These are phyloP conservation scores for Amphiprion percula DNA, from an alignment of 2,113 vertebrate species.

Conservation along the genomic window DNA sequence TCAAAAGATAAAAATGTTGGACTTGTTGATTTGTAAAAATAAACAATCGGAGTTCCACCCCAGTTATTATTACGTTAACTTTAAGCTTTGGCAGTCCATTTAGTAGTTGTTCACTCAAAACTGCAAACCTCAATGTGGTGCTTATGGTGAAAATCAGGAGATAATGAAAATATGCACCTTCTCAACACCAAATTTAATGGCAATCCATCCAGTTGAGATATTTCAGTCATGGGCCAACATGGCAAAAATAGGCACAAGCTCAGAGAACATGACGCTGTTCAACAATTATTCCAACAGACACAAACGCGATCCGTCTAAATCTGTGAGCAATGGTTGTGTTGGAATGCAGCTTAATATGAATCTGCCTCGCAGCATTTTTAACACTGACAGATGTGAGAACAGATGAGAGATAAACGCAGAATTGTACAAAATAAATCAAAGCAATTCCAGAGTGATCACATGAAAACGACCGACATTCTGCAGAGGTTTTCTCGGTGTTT, in stretches of 20 bases:
- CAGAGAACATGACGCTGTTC: slow-evolving; percentile 1
- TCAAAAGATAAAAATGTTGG: too few species aligned
- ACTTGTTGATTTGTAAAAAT: too few species aligned
- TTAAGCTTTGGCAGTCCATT: too few species aligned
- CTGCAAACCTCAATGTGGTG: too few species aligned
- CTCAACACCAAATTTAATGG: too few species aligned
- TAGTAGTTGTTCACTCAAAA: too few species aligned
- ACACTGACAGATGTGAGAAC: background rate
- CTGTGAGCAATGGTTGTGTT: too few species aligned
- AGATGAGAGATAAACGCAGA: background rate
- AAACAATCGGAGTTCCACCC: too few species aligned
- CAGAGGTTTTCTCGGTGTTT: slow-evolving; percentile 13
- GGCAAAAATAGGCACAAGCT: background rate
- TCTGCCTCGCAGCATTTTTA: background rate
- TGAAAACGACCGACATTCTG: slow-evolving; percentile 14
- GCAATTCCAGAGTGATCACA: background rate
- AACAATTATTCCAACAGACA: background rate
- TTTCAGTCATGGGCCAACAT: background rate
- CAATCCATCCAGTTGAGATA: too few species aligned
- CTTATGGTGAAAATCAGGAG: too few species aligned
- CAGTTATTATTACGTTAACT: too few species aligned
- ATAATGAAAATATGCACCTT: too few species aligned
- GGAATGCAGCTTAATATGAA: background rate
- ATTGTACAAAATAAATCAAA: slow-evolving; percentile 5
- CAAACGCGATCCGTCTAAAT: background rate